Conservation (phyloP, 2,888 invertebrate species). For the Cybosia mesomella region DNA sequence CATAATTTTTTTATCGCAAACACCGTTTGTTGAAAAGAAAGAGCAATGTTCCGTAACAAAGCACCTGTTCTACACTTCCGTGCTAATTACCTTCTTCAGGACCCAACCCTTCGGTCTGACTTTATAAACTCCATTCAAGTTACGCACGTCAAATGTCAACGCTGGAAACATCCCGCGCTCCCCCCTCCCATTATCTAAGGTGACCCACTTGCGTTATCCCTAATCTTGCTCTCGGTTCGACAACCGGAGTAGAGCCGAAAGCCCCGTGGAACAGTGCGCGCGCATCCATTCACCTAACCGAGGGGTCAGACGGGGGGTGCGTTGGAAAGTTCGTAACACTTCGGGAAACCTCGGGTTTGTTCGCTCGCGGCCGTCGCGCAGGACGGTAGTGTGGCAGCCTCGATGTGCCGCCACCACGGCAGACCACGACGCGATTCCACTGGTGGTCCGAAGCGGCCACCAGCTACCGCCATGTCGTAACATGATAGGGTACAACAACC, state of each 20-base stretch:
- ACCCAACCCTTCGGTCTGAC: constrained; percentile 26
- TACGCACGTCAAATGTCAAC: constrained; percentile 33
- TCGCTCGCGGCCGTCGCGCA: constrained; percentile 66
- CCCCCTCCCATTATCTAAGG: constrained; percentile 53
- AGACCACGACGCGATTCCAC: constrained; percentile 83
- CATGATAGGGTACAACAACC: constrained; percentile 93
- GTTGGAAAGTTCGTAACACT: constrained; percentile 22
- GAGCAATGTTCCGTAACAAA: constrained; percentile 6
- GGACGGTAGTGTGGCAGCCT: constrained; percentile 64
- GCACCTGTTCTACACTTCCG: constrained; percentile 15
- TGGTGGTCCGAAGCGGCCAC: constrained; percentile 84
- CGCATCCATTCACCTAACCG: constrained; percentile 75
- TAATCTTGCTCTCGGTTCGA: constrained; percentile 54
- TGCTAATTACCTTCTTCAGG: constrained; percentile 22
- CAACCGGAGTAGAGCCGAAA: constrained; percentile 42
- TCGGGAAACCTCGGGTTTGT: constrained; percentile 56
- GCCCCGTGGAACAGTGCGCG: constrained; percentile 59
- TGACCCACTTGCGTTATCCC: constrained; percentile 67
- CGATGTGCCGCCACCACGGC: constrained; percentile 77
- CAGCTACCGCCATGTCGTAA: constrained; percentile 87
- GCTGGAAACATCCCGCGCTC: constrained; percentile 34
- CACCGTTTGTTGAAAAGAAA: constrained; percentile 11
- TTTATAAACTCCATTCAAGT: constrained; percentile 48
- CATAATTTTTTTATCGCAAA: not conserved
- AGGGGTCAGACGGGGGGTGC: constrained; percentile 35